These are phyloP conservation scores for Upupa epops DNA, from an alignment of 2,113 vertebrate species.

Conservation along the genomic window DNA sequence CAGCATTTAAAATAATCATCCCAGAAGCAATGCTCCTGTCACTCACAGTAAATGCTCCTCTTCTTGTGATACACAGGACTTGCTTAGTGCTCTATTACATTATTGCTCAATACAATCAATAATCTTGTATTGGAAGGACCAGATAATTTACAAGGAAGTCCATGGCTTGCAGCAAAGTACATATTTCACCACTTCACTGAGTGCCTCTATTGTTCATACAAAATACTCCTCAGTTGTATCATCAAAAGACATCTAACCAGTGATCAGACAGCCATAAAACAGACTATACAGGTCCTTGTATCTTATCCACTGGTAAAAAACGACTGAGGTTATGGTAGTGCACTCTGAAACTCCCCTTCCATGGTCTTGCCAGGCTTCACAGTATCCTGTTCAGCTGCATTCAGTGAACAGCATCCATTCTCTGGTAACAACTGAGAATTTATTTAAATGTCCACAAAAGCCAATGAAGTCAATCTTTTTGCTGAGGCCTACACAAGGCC, in stretches of 20 bases:
- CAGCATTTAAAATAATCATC: not conserved
- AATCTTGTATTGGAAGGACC: not conserved
- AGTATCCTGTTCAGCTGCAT: too few species aligned
- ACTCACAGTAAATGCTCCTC: not conserved
- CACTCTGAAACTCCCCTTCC: not conserved
- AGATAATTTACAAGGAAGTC: not conserved
- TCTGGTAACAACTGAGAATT: not conserved
- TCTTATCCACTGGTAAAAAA: not conserved
- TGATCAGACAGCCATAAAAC: not conserved
- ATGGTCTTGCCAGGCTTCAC: not conserved
- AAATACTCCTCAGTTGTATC: not conserved
- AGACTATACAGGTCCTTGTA: not conserved
- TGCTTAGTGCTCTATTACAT: not conserved
- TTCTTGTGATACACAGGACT: not conserved
- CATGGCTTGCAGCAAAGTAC: not conserved
- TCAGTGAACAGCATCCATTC: not conserved
- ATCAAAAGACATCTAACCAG: not conserved
- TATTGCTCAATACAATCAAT: not conserved
- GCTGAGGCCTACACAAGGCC: not conserved
- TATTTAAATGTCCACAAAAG: not conserved
- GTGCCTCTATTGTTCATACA: not conserved
- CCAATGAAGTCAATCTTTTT: not conserved
- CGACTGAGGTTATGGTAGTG: not conserved
- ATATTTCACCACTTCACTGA: not conserved
- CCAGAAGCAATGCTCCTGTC: not conserved